Percentiles rank a stretch among this genome's conserved stretches.
Conservation (phyloP, 2,113 vertebrate genomes). For the Pteruthius melanotis region DNA sequence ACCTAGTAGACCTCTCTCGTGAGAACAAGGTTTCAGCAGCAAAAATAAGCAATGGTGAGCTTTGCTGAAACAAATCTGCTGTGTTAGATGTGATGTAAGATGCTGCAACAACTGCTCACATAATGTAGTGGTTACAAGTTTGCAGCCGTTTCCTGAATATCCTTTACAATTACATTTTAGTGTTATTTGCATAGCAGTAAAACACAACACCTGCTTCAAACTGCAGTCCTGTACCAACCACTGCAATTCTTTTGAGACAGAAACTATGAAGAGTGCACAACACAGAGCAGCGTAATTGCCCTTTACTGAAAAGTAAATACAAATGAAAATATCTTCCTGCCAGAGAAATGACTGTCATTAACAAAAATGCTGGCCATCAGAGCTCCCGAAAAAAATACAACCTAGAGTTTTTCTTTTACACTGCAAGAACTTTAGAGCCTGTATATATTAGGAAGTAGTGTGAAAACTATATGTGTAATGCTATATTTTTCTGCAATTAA, state of each 20-base stretch:
- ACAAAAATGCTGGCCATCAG: slow-evolving; percentile 66
- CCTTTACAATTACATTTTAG: slow-evolving; percentile 77
- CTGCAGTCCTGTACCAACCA: slow-evolving; percentile 70
- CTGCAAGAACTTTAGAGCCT: slow-evolving; percentile 49
- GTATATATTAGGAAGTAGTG: slow-evolving; percentile 51
- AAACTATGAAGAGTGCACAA: slow-evolving; percentile 54
- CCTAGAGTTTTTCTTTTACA: slow-evolving; percentile 18
- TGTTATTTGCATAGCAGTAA: slow-evolving; percentile 81
- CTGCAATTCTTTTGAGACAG: slow-evolving; percentile 74
- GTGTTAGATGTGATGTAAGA: background rate
- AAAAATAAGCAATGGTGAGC: background rate
- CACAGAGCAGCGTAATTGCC: slow-evolving; percentile 69
- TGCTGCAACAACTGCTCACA: slow-evolving; percentile 55
- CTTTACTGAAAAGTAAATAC: slow-evolving; percentile 76
- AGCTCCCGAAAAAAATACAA: slow-evolving; percentile 5
- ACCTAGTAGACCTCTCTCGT: background rate
- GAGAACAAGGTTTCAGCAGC: background rate
- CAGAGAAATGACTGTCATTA: slow-evolving; percentile 76
- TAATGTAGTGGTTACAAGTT: slow-evolving; percentile 59
- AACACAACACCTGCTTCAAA: slow-evolving; percentile 82
- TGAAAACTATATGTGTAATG: slow-evolving; percentile 51
- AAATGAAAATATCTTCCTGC: slow-evolving; percentile 78
- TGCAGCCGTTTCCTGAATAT: slow-evolving; percentile 82
- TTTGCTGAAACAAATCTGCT: slow-evolving; percentile 9
- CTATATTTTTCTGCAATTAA: slow-evolving; percentile 50